A percentile compares a stretch with the other conserved stretches of the same genome.
Evolutionary conservation across 2,113 vertebrate genomes (phyloP).

Genomic region (Ammospiza nelsoni): DNA sequence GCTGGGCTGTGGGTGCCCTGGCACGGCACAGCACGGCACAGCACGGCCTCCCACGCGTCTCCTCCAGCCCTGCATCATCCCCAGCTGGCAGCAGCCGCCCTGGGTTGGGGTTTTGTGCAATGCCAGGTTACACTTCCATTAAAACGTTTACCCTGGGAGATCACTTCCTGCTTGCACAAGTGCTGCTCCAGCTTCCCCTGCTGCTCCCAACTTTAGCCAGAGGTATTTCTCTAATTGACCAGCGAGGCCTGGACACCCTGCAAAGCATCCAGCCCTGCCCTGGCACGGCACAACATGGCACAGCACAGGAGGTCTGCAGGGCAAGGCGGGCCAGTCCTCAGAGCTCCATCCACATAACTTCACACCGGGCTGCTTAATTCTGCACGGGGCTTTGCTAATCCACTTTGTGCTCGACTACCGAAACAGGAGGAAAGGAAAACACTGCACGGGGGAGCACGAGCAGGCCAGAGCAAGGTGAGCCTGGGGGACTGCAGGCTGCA

Average conservation of each 20-base stretch:
- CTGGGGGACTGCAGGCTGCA: not conserved
- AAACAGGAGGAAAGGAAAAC: not conserved
- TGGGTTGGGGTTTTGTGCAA: slow-evolving; percentile 15
- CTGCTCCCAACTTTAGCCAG: not conserved
- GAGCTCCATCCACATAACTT: not conserved
- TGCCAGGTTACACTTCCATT: slow-evolving; percentile 45
- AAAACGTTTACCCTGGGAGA: slow-evolving; percentile 13
- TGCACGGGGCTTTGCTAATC: slow-evolving; percentile 22
- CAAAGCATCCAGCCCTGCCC: not conserved
- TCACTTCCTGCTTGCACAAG: slow-evolving; percentile 30
- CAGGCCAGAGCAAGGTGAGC: slow-evolving; percentile 14
- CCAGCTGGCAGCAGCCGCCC: slow-evolving; percentile 23
- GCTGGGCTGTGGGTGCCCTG: not conserved
- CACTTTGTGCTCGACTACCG: slow-evolving; percentile 10
- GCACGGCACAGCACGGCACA: not conserved
- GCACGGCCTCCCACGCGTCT: slow-evolving; percentile 20
- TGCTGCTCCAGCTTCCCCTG: not conserved
- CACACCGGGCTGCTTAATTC: not conserved
- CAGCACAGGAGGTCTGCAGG: not conserved
- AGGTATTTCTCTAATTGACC: not conserved
- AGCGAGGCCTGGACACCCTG: rapidly evolving
- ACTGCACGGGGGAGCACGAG: rapidly evolving
- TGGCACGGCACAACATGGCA: not conserved
- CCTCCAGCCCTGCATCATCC: slow-evolving; percentile 19
- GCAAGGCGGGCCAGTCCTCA: not conserved